Percentiles rank a stretch among this genome's conserved stretches.
Conservation (phyloP, 2,888 invertebrate species). For the Magallana nippona region DNA sequence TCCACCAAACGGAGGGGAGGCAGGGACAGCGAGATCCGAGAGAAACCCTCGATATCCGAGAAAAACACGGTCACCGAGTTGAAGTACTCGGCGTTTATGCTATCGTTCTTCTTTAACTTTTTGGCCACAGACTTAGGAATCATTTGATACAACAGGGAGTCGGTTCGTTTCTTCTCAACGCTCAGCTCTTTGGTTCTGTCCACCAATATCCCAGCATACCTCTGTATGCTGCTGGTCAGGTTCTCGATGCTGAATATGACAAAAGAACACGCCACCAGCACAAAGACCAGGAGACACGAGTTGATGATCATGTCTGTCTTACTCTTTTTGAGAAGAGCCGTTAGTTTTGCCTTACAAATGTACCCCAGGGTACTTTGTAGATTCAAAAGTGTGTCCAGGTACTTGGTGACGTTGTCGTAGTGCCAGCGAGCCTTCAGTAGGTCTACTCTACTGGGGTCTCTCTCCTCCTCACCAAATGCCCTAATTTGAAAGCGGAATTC, state of each 20-base stretch:
- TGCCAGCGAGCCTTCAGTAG: slow-evolving; percentile 89
- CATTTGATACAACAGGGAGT: slow-evolving; percentile 71
- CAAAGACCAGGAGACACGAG: slow-evolving; percentile 80
- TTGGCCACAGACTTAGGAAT: slow-evolving; percentile 69
- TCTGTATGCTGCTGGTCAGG: slow-evolving; percentile 67
- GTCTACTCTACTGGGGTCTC: slow-evolving; percentile 83
- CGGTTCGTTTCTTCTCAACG: slow-evolving; percentile 67
- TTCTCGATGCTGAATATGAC: slow-evolving; percentile 68
- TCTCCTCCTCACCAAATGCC: slow-evolving; percentile 74
- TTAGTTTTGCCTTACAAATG: slow-evolving; percentile 28
- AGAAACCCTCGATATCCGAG: slow-evolving; percentile 57
- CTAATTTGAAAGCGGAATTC: slow-evolving; percentile 84
- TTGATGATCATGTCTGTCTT: slow-evolving; percentile 74
- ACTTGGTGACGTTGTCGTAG: slow-evolving; percentile 90
- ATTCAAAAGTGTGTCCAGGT: slow-evolving; percentile 89
- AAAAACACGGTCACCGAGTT: slow-evolving; percentile 58
- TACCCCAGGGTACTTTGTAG: slow-evolving; percentile 78
- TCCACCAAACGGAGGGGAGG: slow-evolving; percentile 55
- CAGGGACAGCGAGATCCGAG: slow-evolving; percentile 42
- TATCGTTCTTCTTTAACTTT: slow-evolving; percentile 61
- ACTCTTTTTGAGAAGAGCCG: neutral
- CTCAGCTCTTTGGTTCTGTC: slow-evolving; percentile 68
- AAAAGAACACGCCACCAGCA: slow-evolving; percentile 70
- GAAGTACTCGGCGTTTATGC: slow-evolving; percentile 59
- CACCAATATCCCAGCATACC: slow-evolving; percentile 70